Percentiles rank a stretch among this genome's conserved stretches.
Conservation (phyloP, 2,888 invertebrate genomes). For the Temnothorax rugatulus region DNA sequence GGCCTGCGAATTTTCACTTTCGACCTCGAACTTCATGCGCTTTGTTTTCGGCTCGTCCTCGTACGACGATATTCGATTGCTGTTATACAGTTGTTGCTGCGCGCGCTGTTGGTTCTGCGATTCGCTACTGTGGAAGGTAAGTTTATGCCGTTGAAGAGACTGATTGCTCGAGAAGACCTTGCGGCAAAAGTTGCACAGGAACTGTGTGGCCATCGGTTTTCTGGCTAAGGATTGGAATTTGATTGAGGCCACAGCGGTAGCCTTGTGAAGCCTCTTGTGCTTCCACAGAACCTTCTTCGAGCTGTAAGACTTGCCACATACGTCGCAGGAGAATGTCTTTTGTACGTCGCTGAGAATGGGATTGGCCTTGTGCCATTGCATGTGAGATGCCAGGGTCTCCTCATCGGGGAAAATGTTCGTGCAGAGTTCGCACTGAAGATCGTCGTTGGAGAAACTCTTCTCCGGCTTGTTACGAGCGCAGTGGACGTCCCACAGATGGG, state of each 20-base stretch:
- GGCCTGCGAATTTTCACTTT: slow-evolving; percentile 8
- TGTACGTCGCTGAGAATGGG: slow-evolving; percentile 79
- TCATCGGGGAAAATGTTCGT: slow-evolving; percentile 86
- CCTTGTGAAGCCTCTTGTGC: slow-evolving; percentile 87
- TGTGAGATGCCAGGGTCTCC: slow-evolving; percentile 85
- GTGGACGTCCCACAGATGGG: slow-evolving; percentile 88
- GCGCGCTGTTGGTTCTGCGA: not conserved
- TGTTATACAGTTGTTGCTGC: slow-evolving; percentile 30
- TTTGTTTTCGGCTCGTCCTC: slow-evolving; percentile 60
- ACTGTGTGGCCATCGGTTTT: slow-evolving; percentile 58
- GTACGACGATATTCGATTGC: not conserved
- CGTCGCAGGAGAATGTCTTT: slow-evolving; percentile 88
- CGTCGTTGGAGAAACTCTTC: slow-evolving; percentile 76
- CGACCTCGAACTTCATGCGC: slow-evolving; percentile 54
- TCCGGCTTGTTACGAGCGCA: slow-evolving; percentile 86
- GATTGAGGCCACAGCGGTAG: slow-evolving; percentile 55
- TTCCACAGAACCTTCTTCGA: slow-evolving; percentile 88
- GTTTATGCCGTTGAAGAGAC: slow-evolving; percentile 78
- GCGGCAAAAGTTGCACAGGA: slow-evolving; percentile 85
- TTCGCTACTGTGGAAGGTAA: slow-evolving; percentile 52
- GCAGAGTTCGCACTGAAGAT: slow-evolving; percentile 86
- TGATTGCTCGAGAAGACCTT: slow-evolving; percentile 85
- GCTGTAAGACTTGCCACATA: slow-evolving; percentile 89
- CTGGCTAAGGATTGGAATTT: slow-evolving; percentile 73
- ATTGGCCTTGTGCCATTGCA: slow-evolving; percentile 86